phyloP scores from a whole-genome alignment of 2,113 vertebrate genomes.

The Onychostruthus taczanowskii region DNA sequence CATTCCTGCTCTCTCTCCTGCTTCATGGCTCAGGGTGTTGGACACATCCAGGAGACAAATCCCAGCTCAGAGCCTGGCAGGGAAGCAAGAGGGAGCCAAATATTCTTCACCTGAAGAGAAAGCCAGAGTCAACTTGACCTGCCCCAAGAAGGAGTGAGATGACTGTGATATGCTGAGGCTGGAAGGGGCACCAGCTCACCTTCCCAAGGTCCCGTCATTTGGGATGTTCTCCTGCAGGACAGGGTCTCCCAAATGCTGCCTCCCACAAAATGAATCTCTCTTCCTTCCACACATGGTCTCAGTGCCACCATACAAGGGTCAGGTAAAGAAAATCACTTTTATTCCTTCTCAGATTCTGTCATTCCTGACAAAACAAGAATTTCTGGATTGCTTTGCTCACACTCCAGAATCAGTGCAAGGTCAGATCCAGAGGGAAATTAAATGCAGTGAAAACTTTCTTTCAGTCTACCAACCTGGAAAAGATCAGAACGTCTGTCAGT shows the following conservation, averaged over 20 bases:
- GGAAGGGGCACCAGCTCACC: background rate
- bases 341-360: background rate
- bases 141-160: background rate
- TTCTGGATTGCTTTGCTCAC: background rate
- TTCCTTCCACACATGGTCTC: background rate
- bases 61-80: background rate
- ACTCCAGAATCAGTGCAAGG: background rate
- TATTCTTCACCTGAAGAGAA: background rate
- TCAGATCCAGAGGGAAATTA: background rate
- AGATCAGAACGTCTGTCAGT: background rate
- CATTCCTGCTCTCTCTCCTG: background rate
- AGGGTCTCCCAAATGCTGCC: background rate
- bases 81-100: background rate
- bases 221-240: background rate
- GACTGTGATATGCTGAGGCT: fast-evolving
- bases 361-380: background rate
- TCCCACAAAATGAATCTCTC: background rate
- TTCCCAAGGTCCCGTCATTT: background rate
- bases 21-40: fast-evolving
- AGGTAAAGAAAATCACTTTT: background rate
- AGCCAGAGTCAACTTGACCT: background rate
- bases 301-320: background rate
- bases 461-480: background rate
- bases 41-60: background rate
- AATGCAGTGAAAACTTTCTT: background rate